Evolutionary conservation across 92 coral and sea anemone genomes (phyloP), one percentile per base, ranked within the genome.

Genomic region (Isaurus tuberculatus): DNA sequence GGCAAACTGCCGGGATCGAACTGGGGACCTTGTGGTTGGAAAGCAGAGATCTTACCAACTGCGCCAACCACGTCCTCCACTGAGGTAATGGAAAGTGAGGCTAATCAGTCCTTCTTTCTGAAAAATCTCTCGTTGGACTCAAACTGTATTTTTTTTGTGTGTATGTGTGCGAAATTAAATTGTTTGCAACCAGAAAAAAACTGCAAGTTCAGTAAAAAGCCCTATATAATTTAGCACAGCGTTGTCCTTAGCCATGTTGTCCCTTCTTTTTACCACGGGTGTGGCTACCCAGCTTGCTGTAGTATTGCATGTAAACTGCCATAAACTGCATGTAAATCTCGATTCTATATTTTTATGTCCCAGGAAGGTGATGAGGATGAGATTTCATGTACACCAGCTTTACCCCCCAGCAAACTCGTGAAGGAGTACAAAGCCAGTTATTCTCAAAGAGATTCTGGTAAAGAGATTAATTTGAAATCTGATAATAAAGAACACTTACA

Each of bases 361-460:
- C 25, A 87, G 90, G 95, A 89, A 73, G 94, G 84, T 26, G 85
- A 82, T 28, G 99, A 94, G 42, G 95, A 90, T n/a, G 91, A 89
- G 80, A 96, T 96, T 32, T 91, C 95, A 25, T 81, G 99, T 71
- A 96, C 99, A 0, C 99, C 99, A 80, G 98, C 98, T 22, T 89
- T 96, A 66, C 98, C 97, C 68, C 99, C 99, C 60, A 96, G 99
- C 68, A 84, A 92, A 79, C 72, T 96, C 46, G 94, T 88, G 28
- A 89, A 93, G 55, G 85, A 87, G 68, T 57, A n/a, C 53, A 75
- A 75, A 25, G 17, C 1, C 34, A 25, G 16, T 63, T 14, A 14
- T 22, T n/a, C 13, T 37, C 19, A 66, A 75, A 34, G 0, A 25
- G 65, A 19, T 30, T 51, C 69, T 15, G 46, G 70, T 15, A 27